phyloP scores from a whole-genome alignment of 2,797 vertebrate species.

The Luscinia luscinia region DNA sequence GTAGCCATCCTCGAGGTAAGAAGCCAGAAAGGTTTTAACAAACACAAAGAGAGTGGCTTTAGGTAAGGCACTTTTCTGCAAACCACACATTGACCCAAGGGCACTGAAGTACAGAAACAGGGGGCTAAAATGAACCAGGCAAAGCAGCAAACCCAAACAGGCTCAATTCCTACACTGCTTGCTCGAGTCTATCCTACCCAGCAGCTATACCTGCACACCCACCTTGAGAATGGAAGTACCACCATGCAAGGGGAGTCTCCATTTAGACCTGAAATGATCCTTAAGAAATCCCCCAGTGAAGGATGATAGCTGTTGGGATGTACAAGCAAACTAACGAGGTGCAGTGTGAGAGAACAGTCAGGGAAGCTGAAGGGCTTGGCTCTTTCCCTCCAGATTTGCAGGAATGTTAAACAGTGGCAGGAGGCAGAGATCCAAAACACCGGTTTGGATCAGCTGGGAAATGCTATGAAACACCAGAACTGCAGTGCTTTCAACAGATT shows the following conservation, averaged over 20 bases:
- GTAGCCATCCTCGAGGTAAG: not conserved
- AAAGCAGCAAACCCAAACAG: not conserved
- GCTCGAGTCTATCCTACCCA: not conserved
- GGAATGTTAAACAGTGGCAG: not conserved
- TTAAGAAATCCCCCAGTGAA: not conserved
- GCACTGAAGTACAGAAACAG: not conserved
- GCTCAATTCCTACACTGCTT: not conserved
- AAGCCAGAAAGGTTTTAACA: not conserved
- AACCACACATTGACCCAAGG: not conserved
- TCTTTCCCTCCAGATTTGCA: not conserved
- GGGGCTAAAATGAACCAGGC: accelerated
- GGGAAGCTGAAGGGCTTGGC: not conserved
- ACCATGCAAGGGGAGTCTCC: accelerated
- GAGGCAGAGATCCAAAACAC: not conserved
- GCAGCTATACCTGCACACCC: not conserved
- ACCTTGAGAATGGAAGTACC: not conserved
- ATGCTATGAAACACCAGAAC: not conserved
- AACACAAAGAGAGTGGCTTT: not conserved
- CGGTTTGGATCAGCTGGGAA: not conserved
- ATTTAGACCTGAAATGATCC: not conserved
- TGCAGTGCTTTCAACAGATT: not conserved
- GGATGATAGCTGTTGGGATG: not conserved
- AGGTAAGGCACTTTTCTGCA: not conserved
- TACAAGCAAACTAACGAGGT: not conserved
- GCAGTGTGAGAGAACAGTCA: accelerated